Evolutionary conservation across 2,797 vertebrate genomes (phyloP), one percentile per base, ranked within the genome.

Genomic region (Macropodus opercularis): DNA sequence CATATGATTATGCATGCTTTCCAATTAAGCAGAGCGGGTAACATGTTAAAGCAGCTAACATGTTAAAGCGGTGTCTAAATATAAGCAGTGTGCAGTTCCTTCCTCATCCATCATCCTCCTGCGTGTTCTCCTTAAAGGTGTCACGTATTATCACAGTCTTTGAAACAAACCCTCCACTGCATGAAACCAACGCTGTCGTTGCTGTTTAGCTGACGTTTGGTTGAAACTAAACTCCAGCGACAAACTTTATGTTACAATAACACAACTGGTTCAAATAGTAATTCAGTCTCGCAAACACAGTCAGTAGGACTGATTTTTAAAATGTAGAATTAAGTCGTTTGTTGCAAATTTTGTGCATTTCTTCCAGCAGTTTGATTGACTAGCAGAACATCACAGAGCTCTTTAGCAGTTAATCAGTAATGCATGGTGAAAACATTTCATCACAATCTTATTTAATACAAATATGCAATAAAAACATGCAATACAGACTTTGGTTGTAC

Each of bases 1-100:
- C 84, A 86, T 83, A 68, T 23, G 18, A 79, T 84, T 86, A 87
- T 79, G 63, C 60, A 69, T 8, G 13, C 15, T 64, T 83, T 86
- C 68, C 71, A 81, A 73, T 83, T 85, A 81, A 81, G 72, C 11
- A 27, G 56, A 63, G 52, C 61, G 42, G 66, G 51, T 77, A 75
- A 82, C 69, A 77, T 69, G 73, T 63, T 63, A 59, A 67, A 72
- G 55, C 59, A 72, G 34, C 34, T 77, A 75, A 83, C 69, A 77
- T 69, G 73, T 63, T 63, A 61, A 69, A 41, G 72, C 19, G 39
- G 51, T 19, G 19, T 74, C 75, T 81, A 80, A 76, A 85, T 72
- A 78, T 80, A 79, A 59, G 32, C 53, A 71, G 53, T 70, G 50
- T 84, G n/a, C n/a, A n/a, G n/a, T 82, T 74, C 63, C 68, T 46